Evolutionary conservation across 2,113 vertebrate species (phyloP).

Genomic region (Vidua macroura): DNA sequence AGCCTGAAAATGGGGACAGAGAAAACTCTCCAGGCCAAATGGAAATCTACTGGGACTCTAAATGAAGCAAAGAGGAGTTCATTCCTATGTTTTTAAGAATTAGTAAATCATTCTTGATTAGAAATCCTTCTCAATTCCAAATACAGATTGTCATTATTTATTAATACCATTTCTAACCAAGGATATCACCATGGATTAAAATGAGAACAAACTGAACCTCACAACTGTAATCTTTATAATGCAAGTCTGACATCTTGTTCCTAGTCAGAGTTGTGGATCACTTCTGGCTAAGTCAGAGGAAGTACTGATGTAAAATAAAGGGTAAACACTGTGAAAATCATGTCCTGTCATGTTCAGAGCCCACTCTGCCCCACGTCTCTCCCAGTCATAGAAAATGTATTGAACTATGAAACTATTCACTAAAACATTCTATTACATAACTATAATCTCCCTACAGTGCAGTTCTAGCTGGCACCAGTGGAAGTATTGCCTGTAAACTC

Average conservation of each 20-base stretch:
- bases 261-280: neutral
- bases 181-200: neutral
- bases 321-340: neutral
- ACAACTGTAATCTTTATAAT: neutral
- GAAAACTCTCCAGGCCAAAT: conserved; percentile 37
- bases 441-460: neutral
- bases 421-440: neutral
- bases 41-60: conserved; percentile 21
- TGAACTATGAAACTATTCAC: neutral
- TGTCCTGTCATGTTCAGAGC: neutral
- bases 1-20: conserved; percentile 21
- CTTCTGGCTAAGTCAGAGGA: neutral
- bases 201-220: neutral
- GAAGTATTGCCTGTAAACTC: neutral
- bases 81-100: neutral
- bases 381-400: neutral
- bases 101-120: neutral
- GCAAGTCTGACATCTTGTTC: neutral
- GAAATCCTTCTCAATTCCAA: neutral
- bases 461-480: neutral
- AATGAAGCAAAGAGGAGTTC: neutral
- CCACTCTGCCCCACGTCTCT: neutral
- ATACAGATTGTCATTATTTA: neutral
- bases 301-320: neutral
- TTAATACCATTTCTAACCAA: neutral